Evolutionary conservation across 2,113 vertebrate genomes (phyloP), one percentile per base, ranked within the genome.

Genomic region (Leptocoma aspasia): DNA sequence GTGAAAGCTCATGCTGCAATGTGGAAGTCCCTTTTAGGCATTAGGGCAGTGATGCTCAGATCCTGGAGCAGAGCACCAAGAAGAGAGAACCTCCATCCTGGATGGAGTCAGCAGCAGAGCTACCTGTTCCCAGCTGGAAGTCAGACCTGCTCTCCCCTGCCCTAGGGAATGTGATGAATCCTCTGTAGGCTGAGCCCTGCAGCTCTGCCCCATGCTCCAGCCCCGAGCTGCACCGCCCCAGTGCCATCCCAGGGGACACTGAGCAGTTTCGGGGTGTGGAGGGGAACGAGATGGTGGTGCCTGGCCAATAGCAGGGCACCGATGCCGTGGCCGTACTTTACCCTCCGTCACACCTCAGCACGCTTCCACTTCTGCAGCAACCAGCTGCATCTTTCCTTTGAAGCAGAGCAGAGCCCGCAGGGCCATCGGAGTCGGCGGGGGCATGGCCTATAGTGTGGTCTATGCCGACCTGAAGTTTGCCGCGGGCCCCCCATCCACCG

Each of bases 221-320:
- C 31, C 3, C 15, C 0, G 0, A 60, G 21, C 8, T 33, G 49
- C 26, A 44, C 5, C 0, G 0, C 21, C 7, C 15, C 11, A 0
- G 0, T 0, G 2, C 28, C 5, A 1, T 14, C 84, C 15, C 87
- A 47, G 30, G 81, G 60, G 86, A 91, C 56, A 5, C 5, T 11
- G 52, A 81, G 50, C 6, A 30, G 11, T 56, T 84, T 75, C 0
- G 0, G 44, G 41, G 60, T 4, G 39, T 47, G 56, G 24, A 77
- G 85, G 9, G 27, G 6, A 19, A 19, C 6, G 20, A 23, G 6
- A 15, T 2, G 8, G 4, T 0, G 2, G 6, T 4, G 3, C 2
- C 2, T 8, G 7, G n/a, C 95, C 87, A 93, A 84, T 89, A n/a
- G 49, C 27, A 84, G n/a, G 3, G 24, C 3, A 0, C 18, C 0